Base-by-base conservation (phyloP, 2,797 vertebrate species). In the Sebastiscus albofasciatus region DNA sequence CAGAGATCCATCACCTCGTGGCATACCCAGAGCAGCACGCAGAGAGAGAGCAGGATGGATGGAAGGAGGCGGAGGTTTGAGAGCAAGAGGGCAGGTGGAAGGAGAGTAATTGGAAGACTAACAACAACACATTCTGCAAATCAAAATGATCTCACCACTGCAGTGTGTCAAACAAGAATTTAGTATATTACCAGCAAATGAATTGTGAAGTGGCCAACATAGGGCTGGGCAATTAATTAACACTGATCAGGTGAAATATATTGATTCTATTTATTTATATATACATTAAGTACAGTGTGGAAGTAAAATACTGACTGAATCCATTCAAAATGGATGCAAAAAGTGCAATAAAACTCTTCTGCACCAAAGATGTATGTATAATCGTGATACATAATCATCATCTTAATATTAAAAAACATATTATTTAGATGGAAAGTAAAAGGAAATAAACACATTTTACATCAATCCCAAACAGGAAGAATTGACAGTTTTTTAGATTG, bases 1-100 rank as follows among this genome's bases (percentile, higher is more conserved):
- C 83, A 76, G 84, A 92, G 90, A 94, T 95, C 93, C 93, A 95
- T 95, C 94, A 95, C 83, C 92, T 84, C 79, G 26, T 77, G 82
- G 84, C 84, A 70, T 54, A 64, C 72, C 33, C 58, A 65, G 65
- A 61, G 80, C 70, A 74, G 72, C 67, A 55, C 3, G 22, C 64
- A 55, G 68, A 71, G 68, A 71, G 46, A 60, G 58, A 20, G 52
- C 54, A 72, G 68, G 75, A 56, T 8, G 65, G 66, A 68, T 39
- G 76, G 82, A 56, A 16, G 59, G 33, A 68, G 49, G 77, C 5
- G 9, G 61, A 42, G 36, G 49, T 33, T 61, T 72, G 67, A 69
- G 71, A 67, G 72, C 65, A 62, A 79, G 69, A 75, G 74, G 66
- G 81, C 58, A 78, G 79, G 69, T 79, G 80, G 61, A 75, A 49